A percentile compares a stretch with the other conserved stretches of the same genome.
Evolutionary conservation across 2,113 vertebrate genomes (phyloP).

Genomic region (Cinclus cinclus): DNA sequence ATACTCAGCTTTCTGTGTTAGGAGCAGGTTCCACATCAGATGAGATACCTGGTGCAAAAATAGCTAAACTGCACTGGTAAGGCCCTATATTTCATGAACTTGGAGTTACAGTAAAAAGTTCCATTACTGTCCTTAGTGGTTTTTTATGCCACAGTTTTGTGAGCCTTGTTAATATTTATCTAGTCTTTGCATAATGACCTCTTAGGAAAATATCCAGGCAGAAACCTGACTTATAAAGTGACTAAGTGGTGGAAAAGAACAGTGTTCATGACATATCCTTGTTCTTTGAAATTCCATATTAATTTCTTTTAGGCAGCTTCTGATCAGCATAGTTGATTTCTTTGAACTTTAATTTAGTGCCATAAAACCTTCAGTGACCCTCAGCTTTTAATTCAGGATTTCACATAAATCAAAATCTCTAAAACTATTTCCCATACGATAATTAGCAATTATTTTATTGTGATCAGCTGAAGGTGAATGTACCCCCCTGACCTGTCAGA

Average conservation of each 20-base stretch:
- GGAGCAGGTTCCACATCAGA: neutral
- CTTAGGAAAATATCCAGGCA: neutral
- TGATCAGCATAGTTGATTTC: neutral
- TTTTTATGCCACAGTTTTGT: neutral
- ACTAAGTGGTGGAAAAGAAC: neutral
- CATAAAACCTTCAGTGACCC: neutral
- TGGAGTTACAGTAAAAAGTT: neutral
- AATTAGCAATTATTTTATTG: neutral
- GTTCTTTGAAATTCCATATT: neutral
- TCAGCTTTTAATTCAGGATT: neutral
- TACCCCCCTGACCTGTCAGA: neutral
- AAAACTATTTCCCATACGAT: neutral
- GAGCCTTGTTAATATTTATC: neutral
- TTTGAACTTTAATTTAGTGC: neutral
- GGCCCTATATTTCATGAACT: neutral
- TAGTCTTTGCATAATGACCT: neutral
- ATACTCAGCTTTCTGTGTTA: neutral
- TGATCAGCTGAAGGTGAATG: neutral
- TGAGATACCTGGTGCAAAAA: neutral
- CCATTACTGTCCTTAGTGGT: accelerated
- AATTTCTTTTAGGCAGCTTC: neutral
- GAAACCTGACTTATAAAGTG: neutral
- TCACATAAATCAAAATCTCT: neutral
- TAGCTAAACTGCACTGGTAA: neutral
- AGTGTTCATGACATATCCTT: neutral